phyloP scores from a whole-genome alignment of 2,113 vertebrate species.

The Melanerpes aurifrons region DNA sequence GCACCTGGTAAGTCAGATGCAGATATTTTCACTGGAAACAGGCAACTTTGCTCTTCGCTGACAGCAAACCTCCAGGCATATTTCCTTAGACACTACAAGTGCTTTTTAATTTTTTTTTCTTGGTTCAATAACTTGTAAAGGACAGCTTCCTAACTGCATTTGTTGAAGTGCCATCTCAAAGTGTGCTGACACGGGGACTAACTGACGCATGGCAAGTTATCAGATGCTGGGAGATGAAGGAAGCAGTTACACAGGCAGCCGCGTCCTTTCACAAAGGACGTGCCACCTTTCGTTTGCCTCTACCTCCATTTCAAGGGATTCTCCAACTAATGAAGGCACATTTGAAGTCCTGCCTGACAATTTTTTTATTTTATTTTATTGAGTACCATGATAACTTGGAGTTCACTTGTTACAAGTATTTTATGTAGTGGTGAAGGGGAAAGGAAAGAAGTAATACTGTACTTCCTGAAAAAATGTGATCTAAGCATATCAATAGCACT shows the following conservation, averaged over 20 bases:
- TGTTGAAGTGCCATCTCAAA: constrained; percentile 45
- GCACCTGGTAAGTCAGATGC: not conserved
- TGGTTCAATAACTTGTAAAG: constrained; percentile 60
- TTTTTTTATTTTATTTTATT: not conserved
- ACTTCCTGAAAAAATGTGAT: constrained; percentile 35
- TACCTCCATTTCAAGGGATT: constrained; percentile 48
- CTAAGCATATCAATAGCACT: constrained; percentile 37
- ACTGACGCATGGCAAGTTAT: constrained; percentile 37
- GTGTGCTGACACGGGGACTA: constrained; percentile 41
- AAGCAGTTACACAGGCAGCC: constrained; percentile 37
- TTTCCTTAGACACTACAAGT: constrained; percentile 5
- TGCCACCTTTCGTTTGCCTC: constrained; percentile 59
- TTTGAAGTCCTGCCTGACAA: constrained; percentile 36
- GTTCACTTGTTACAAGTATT: constrained; percentile 42
- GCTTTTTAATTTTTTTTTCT: not conserved
- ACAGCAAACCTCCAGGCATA: constrained; percentile 7
- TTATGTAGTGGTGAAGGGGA: constrained; percentile 45
- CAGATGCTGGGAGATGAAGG: constrained; percentile 66
- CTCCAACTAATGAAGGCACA: constrained; percentile 33
- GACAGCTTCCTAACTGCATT: constrained; percentile 47
- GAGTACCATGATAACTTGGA: constrained; percentile 41
- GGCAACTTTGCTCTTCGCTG: not conserved
- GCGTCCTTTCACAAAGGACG: constrained; percentile 52
- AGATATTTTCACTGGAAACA: not conserved
- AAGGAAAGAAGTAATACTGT: not conserved